Percentiles rank a stretch among this genome's conserved stretches.
phyloP scores from a whole-genome alignment of 1,140 invertebrate genomes.

The Mactra quadrangularis region DNA sequence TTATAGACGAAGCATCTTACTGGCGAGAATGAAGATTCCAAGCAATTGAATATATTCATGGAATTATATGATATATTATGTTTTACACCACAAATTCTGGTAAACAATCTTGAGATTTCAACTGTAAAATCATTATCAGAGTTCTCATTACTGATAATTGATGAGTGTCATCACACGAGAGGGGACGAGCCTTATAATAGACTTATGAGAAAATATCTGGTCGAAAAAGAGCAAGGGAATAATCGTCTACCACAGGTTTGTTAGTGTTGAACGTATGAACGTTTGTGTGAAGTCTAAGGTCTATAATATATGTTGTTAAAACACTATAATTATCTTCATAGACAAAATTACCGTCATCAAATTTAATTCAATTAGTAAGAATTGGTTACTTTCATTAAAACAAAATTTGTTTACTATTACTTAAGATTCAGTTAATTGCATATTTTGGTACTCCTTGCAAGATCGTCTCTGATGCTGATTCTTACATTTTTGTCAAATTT shows the following conservation, averaged over 20 bases:
- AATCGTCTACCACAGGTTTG: constrained; percentile 68
- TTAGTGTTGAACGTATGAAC: no score
- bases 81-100: constrained; percentile 73
- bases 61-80: constrained; percentile 69
- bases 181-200: constrained; percentile 79
- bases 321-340: no score
- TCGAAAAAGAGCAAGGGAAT: constrained; percentile 49
- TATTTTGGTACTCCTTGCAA: no score
- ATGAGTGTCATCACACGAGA: constrained; percentile 81
- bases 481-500: no score
- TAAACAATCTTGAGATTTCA: constrained; percentile 68
- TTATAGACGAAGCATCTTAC: constrained; percentile 38
- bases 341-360: no score
- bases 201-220: constrained; percentile 74
- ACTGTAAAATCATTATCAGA: constrained; percentile 59
- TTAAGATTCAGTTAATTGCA: no score
- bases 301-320: no score
- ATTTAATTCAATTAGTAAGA: no score
- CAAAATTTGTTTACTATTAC: no score
- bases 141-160: constrained; percentile 76
- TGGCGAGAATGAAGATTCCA: constrained; percentile 66
- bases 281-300: no score
- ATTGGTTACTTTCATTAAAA: no score
- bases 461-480: no score
- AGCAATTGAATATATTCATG: constrained; percentile 70